Percentiles rank a stretch among this genome's conserved stretches.
These are phyloP conservation scores for Coenonympha arcania DNA, from an alignment of 2,888 invertebrate genomes.

Conservation along the genomic window DNA sequence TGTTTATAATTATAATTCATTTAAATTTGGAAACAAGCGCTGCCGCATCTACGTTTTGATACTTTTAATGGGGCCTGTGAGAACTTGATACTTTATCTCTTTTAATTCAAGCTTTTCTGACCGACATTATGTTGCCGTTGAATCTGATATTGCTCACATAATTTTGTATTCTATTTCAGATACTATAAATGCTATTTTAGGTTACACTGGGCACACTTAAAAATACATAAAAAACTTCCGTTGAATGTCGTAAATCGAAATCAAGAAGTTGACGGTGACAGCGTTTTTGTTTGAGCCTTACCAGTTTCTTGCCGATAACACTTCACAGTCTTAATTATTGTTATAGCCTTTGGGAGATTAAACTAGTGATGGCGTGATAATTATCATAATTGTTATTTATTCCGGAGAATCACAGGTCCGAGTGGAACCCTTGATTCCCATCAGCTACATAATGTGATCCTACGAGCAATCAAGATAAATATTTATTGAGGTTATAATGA, in stretches of 20 bases:
- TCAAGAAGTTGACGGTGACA: constrained; percentile 52
- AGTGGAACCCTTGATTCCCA: constrained; percentile 30
- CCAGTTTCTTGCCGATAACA: constrained; percentile 61
- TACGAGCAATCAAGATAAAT: constrained; percentile 27
- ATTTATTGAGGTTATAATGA: constrained; percentile 22
- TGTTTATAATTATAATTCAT: constrained; percentile 71
- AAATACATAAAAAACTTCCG: constrained; percentile 34
- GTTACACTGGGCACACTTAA: constrained; percentile 4
- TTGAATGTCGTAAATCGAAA: constrained; percentile 53
- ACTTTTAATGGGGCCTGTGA: constrained; percentile 57
- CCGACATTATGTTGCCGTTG: constrained; percentile 2
- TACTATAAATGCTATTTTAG: background rate
- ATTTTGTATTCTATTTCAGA: constrained; percentile 20
- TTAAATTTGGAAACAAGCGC: constrained; percentile 54
- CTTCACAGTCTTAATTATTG: constrained; percentile 65
- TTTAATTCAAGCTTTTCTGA: constrained; percentile 30
- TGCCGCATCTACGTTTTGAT: constrained; percentile 56
- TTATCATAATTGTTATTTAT: constrained; percentile 62
- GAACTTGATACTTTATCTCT: constrained; percentile 61
- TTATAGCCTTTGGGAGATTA: constrained; percentile 51
- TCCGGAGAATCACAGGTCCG: constrained; percentile 41
- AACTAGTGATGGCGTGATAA: constrained; percentile 55
- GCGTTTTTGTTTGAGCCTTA: constrained; percentile 64
- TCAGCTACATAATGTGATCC: constrained; percentile 10
- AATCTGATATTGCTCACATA: constrained; percentile 1